Conservation (phyloP, 2,797 vertebrate species). For the Eptatretus atami region DNA sequence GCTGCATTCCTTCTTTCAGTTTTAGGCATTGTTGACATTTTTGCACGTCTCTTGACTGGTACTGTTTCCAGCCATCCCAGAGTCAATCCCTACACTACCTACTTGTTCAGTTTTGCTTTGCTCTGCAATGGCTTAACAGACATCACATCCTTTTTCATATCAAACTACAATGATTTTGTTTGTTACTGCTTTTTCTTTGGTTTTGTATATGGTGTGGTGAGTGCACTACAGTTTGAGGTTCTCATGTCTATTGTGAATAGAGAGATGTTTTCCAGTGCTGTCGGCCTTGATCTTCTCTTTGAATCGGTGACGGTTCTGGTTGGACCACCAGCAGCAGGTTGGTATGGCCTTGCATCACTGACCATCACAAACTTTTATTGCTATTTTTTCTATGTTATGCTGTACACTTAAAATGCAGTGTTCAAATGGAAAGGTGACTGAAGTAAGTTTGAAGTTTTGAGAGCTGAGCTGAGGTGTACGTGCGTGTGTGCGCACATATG, state of each 20-base stretch:
- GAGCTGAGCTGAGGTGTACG: too few species aligned
- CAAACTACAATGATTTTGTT: slow-evolving; percentile 30
- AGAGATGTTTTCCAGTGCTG: slow-evolving; percentile 59
- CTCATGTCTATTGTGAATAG: slow-evolving; percentile 78
- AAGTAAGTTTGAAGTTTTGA: too few species aligned
- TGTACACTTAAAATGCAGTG: too few species aligned
- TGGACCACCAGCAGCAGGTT: slow-evolving; percentile 60
- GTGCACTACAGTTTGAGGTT: slow-evolving; percentile 82
- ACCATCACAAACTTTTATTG: too few species aligned
- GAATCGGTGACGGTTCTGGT: slow-evolving; percentile 69
- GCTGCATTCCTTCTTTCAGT: slow-evolving; percentile 54
- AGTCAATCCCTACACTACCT: slow-evolving; percentile 51
- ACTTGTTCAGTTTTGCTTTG: slow-evolving; percentile 69
- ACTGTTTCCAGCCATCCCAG: slow-evolving; percentile 36
- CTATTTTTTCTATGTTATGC: too few species aligned
- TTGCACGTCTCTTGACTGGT: slow-evolving; percentile 48
- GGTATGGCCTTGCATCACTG: slow-evolving; percentile 5
- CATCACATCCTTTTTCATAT: slow-evolving; percentile 33
- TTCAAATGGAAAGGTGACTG: too few species aligned
- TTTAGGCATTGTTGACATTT: slow-evolving; percentile 69
- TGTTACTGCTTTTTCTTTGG: slow-evolving; percentile 79
- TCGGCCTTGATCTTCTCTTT: slow-evolving; percentile 54
- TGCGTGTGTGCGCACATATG: too few species aligned
- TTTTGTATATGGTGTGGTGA: slow-evolving; percentile 83
- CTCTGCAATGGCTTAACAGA: slow-evolving; percentile 58